Conservation (phyloP, 37 sponge, comb jelly and placozoan genomes). For the Bolinopsis microptera region DNA sequence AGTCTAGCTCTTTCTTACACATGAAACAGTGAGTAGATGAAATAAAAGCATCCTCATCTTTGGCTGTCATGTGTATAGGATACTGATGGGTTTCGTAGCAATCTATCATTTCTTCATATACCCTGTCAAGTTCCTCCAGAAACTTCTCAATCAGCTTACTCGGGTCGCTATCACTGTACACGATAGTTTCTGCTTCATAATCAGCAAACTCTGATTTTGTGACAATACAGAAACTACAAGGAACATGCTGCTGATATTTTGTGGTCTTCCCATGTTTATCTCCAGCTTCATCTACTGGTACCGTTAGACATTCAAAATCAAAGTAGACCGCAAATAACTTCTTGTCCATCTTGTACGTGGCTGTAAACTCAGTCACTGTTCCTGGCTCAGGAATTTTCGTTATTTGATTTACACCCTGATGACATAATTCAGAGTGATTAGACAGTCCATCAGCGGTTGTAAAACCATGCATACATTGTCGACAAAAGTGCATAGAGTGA, state of each 20-base stretch:
- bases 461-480: constrained; percentile 17
- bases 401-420: constrained; percentile 21
- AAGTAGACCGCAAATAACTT: constrained; percentile 30
- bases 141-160: neutral
- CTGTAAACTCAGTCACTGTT: neutral
- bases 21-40: neutral
- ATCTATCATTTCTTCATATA: neutral
- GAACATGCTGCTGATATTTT: neutral
- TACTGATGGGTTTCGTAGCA: constrained; percentile 11
- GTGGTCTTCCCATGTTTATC: neutral
- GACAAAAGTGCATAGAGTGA: constrained; percentile 12
- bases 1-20: constrained; percentile 14
- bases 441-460: neutral
- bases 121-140: neutral
- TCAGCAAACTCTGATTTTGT: constrained; percentile 35
- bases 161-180: neutral
- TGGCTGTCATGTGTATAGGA: neutral
- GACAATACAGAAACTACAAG: neutral
- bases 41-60: neutral
- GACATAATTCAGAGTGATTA: neutral
- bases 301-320: neutral
- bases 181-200: neutral
- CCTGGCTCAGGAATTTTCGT: constrained; percentile 13
- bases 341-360: constrained; percentile 29
- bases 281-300: neutral